phyloP scores from a whole-genome alignment of 2,113 vertebrate genomes.

The Centropristis striata region DNA sequence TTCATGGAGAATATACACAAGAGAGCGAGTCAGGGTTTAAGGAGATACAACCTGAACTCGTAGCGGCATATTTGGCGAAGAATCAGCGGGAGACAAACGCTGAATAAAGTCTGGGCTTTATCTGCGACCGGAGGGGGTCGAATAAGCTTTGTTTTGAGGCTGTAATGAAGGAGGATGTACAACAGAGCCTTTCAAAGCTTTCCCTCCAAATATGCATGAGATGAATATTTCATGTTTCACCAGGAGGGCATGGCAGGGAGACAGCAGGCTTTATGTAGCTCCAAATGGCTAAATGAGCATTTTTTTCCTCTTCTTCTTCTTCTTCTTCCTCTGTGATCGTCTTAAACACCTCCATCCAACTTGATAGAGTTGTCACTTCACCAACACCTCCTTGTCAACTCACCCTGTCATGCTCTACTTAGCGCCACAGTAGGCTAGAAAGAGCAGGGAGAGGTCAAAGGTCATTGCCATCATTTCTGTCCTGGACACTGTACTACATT shows the following conservation, averaged over 20 bases:
- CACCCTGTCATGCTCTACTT: conserved; percentile 3
- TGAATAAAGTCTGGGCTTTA: conserved; percentile 32
- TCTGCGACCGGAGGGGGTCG: conserved; percentile 1
- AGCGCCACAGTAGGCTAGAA: background rate
- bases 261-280: conserved; percentile 1
- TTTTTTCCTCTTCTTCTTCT: background rate
- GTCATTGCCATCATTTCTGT: conserved; percentile 5
- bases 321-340: conserved; percentile 15
- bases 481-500: background rate
- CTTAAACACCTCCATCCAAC: conserved; percentile 7
- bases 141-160: conserved; percentile 38
- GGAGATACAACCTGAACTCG: background rate
- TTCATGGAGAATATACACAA: conserved; percentile 17
- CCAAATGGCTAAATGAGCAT: conserved; percentile 37
- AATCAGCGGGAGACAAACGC: conserved; percentile 29
- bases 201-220: conserved; percentile 52
- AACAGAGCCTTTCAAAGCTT: conserved; percentile 36
- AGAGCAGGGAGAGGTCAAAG: conserved; percentile 18
- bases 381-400: conserved; percentile 12
- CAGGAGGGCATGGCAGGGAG: background rate
- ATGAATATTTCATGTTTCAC: conserved; percentile 70
- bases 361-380: conserved; percentile 28
- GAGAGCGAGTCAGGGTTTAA: background rate
- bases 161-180: conserved; percentile 47
- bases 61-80: conserved; percentile 10